A percentile compares a stretch with the other conserved stretches of the same genome.
phyloP scores from a whole-genome alignment of 2,888 invertebrate species.

The Slavum lentiscoides region DNA sequence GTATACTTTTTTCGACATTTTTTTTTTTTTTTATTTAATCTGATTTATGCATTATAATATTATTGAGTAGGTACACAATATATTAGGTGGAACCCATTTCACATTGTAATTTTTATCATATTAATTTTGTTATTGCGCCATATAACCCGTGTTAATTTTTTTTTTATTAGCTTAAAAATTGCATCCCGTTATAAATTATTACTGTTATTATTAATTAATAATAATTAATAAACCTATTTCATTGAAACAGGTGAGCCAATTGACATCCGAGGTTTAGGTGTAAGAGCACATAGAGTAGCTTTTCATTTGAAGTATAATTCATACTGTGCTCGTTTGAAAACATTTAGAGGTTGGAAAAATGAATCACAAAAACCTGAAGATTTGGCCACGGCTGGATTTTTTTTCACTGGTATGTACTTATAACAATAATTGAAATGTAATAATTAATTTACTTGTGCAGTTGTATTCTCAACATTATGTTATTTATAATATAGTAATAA shows the following conservation, averaged over 20 bases:
- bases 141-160: too few relatives aligned
- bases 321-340: conserved; percentile 70
- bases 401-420: conserved; percentile 67
- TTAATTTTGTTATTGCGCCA: too few relatives aligned
- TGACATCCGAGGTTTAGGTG: conserved; percentile 65
- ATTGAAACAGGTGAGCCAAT: conserved; percentile 54
- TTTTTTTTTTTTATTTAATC: too few relatives aligned
- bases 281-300: conserved; percentile 66
- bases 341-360: conserved; percentile 77
- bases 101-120: too few relatives aligned
- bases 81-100: too few relatives aligned
- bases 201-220: too few relatives aligned
- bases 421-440: not conserved
- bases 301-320: conserved; percentile 72
- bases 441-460: not conserved
- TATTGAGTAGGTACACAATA: too few relatives aligned
- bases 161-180: too few relatives aligned
- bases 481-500: too few relatives aligned
- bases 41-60: too few relatives aligned
- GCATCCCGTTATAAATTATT: too few relatives aligned
- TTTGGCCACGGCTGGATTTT: conserved; percentile 86
- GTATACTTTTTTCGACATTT: too few relatives aligned
- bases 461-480: not conserved
- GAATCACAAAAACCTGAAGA: conserved; percentile 75
- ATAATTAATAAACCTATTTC: not conserved